phyloP scores from a whole-genome alignment of 2,797 vertebrate genomes.

The Semotilus atromaculatus region DNA sequence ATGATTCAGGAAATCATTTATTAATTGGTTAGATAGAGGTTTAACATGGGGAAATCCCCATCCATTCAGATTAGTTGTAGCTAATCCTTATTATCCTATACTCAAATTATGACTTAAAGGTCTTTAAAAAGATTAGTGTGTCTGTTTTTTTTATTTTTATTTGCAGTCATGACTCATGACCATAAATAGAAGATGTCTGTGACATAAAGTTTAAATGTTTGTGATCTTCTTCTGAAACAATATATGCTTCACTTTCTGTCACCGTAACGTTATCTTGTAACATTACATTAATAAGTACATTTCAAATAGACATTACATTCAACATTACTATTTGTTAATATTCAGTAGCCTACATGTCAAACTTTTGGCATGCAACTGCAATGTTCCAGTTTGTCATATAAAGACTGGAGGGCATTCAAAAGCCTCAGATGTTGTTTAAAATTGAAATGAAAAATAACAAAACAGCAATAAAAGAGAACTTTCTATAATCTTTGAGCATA shows the following conservation, averaged over 20 bases:
- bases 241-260: neutral
- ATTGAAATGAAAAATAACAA: neutral
- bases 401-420: slow-evolving; percentile 1
- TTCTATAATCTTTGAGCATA: slow-evolving; percentile 17
- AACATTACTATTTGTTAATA: neutral
- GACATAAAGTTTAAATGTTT: neutral
- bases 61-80: slow-evolving; percentile 8
- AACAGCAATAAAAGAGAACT: neutral
- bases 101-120: slow-evolving; percentile 15
- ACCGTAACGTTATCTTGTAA: neutral
- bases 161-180: neutral
- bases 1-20: neutral
- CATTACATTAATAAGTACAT: neutral
- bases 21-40: slow-evolving; percentile 21
- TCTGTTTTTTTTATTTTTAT: neutral
- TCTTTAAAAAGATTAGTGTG: neutral
- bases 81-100: slow-evolving; percentile 30
- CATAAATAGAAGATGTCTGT: neutral
- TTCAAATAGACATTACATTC: neutral
- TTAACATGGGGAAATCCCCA: slow-evolving; percentile 14
- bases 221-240: neutral
- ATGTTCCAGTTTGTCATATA: slow-evolving; percentile 1
- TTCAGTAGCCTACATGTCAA: neutral
- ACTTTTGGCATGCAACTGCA: slow-evolving; percentile 7
- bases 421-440: slow-evolving; percentile 22